A percentile compares a stretch with the other conserved stretches of the same genome.
These are phyloP conservation scores for Leptothorax acervorum DNA, from an alignment of 2,888 invertebrate species.

Conservation along the genomic window DNA sequence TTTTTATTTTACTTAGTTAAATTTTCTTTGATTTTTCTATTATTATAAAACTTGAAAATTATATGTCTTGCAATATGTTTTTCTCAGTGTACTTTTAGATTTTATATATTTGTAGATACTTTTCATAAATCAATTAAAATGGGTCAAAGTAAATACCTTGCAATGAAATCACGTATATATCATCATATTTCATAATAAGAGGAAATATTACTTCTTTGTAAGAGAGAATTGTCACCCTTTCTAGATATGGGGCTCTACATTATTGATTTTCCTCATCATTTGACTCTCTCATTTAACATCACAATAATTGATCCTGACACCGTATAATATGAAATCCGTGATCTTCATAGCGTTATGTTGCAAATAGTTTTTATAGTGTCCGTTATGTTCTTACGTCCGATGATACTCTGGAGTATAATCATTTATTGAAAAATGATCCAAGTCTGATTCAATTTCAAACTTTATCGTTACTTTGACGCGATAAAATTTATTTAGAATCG, in stretches of 20 bases:
- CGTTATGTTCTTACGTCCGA: background rate
- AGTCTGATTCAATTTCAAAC: background rate
- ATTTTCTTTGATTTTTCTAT: background rate
- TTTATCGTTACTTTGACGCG: background rate
- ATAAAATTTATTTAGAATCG: background rate
- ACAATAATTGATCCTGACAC: background rate
- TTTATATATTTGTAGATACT: background rate
- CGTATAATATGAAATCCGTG: background rate
- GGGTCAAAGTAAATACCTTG: background rate
- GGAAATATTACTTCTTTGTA: background rate
- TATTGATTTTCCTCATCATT: background rate
- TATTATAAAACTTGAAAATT: background rate
- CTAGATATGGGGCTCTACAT: background rate
- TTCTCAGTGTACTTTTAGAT: background rate
- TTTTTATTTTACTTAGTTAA: slow-evolving; percentile 11
- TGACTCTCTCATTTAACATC: background rate
- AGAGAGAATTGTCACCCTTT: background rate
- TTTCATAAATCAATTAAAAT: background rate
- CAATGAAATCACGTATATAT: background rate
- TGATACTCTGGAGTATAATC: background rate
- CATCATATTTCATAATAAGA: background rate
- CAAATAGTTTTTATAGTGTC: background rate
- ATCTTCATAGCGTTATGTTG: background rate
- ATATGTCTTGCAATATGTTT: background rate
- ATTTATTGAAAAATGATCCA: background rate